A percentile compares a stretch with the other conserved stretches of the same genome.
Conservation (phyloP, 1,140 invertebrate genomes). For the Eulimnadia texana region DNA sequence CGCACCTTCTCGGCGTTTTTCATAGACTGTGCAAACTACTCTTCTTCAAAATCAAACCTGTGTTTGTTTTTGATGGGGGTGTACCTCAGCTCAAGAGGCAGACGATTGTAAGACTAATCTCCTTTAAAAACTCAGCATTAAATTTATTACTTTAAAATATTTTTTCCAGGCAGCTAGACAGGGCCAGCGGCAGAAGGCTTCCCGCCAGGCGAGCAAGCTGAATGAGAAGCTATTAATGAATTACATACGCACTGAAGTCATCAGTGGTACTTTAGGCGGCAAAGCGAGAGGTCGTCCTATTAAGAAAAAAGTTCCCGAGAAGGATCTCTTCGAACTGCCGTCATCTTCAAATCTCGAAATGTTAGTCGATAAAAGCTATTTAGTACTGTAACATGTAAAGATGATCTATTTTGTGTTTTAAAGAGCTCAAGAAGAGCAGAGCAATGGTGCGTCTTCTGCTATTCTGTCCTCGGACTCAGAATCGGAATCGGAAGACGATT, state of each 20-base stretch:
- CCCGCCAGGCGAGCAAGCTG: conserved; percentile 50
- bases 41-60: conserved; percentile 87
- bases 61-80: conserved; percentile 98
- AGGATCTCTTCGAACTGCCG: conserved; percentile 60
- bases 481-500: conserved; percentile 15
- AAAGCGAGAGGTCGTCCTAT: conserved; percentile 19
- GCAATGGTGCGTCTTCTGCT: not conserved
- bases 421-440: too few species aligned
- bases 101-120: conserved; percentile 61
- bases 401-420: too few species aligned
- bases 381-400: too few species aligned
- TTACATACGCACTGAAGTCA: conserved; percentile 37
- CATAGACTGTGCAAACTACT: conserved; percentile 89
- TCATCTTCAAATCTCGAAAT: conserved; percentile 24
- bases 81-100: conserved; percentile 79
- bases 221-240: conserved; percentile 54
- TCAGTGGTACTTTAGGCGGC: conserved; percentile 26
- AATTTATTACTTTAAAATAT: not conserved
- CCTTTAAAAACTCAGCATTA: not conserved
- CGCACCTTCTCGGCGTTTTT: conserved; percentile 84
- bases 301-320: conserved; percentile 25
- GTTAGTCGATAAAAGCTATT: not conserved
- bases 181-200: conserved; percentile 54
- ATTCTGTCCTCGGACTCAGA: conserved; percentile 2
- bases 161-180: conserved; percentile 52